These are phyloP conservation scores for Eumacrocentrus americanus DNA, from an alignment of 2,888 invertebrate species.

Conservation along the genomic window DNA sequence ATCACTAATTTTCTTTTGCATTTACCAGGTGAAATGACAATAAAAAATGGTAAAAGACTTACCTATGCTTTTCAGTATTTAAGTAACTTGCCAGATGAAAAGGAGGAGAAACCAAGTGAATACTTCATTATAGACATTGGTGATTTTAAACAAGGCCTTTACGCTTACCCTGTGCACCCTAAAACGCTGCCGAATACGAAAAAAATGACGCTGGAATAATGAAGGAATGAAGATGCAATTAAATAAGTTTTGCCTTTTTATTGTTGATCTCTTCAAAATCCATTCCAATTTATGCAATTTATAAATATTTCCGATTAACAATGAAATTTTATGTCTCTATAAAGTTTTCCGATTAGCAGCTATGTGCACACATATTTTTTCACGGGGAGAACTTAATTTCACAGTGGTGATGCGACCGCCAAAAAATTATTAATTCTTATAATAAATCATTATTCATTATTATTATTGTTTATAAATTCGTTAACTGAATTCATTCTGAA, in stretches of 20 bases:
- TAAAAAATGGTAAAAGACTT: conserved; percentile 21
- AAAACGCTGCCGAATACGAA: not conserved
- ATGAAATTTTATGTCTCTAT: not conserved
- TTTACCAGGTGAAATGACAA: conserved; percentile 27
- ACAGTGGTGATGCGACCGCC: not conserved
- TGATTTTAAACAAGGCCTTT: conserved; percentile 42
- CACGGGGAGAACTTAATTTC: not conserved
- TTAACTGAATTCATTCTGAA: not conserved
- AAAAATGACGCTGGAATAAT: too few relatives aligned
- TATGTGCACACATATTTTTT: conserved; percentile 15
- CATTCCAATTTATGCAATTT: conserved; percentile 12
- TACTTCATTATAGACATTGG: conserved; percentile 46
- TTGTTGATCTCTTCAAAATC: conserved; percentile 17
- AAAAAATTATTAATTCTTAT: not conserved
- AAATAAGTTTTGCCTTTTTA: not conserved
- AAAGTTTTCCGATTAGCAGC: not conserved
- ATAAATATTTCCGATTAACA: conserved; percentile 3
- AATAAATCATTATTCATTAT: not conserved
- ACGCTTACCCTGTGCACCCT: conserved; percentile 39
- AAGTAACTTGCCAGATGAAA: conserved; percentile 30
- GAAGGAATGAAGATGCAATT: too few relatives aligned
- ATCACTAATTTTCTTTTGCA: not conserved
- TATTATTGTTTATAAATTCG: not conserved
- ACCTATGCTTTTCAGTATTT: conserved; percentile 45
- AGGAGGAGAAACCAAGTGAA: conserved; percentile 32